These are phyloP conservation scores for Liparis tanakae DNA, from an alignment of 2,797 vertebrate species.

Conservation along the genomic window DNA sequence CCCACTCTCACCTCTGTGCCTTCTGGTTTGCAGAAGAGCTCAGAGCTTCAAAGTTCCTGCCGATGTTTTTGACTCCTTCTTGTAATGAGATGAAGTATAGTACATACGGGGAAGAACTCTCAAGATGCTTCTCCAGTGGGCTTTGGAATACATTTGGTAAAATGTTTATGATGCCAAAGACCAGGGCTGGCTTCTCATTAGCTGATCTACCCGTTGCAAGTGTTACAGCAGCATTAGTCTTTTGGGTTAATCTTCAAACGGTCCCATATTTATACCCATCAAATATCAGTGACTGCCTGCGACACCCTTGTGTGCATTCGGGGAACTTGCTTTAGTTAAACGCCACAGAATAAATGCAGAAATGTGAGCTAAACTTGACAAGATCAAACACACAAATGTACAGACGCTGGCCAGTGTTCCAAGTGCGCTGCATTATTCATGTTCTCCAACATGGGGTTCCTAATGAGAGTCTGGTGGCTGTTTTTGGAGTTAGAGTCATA, in stretches of 20 bases:
- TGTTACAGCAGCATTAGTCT: constrained; percentile 79
- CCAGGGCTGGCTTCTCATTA: constrained; percentile 85
- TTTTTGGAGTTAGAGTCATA: constrained; percentile 77
- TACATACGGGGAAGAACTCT: constrained; percentile 72
- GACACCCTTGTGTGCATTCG: constrained; percentile 80
- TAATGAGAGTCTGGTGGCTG: constrained; percentile 87
- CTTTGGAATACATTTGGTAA: constrained; percentile 84
- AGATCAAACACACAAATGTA: constrained; percentile 86
- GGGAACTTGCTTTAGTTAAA: constrained; percentile 80
- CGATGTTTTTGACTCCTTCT: constrained; percentile 75
- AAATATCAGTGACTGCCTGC: constrained; percentile 78
- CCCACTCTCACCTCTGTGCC: constrained; percentile 68
- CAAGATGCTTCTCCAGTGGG: constrained; percentile 75
- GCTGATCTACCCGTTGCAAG: constrained; percentile 78
- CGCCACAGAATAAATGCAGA: constrained; percentile 82
- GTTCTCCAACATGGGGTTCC: constrained; percentile 79
- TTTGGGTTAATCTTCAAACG: constrained; percentile 86
- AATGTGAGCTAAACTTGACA: constrained; percentile 84
- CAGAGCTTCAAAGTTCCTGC: constrained; percentile 68
- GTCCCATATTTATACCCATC: constrained; percentile 84
- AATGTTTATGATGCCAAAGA: constrained; percentile 87
- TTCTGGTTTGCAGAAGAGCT: constrained; percentile 55
- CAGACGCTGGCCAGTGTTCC: constrained; percentile 85
- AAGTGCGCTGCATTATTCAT: constrained; percentile 87
- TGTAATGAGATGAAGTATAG: constrained; percentile 77